Percentiles rank a stretch among this genome's conserved stretches.
Conservation (phyloP, 2,113 vertebrate genomes). For the Cheirogaleus medius region DNA sequence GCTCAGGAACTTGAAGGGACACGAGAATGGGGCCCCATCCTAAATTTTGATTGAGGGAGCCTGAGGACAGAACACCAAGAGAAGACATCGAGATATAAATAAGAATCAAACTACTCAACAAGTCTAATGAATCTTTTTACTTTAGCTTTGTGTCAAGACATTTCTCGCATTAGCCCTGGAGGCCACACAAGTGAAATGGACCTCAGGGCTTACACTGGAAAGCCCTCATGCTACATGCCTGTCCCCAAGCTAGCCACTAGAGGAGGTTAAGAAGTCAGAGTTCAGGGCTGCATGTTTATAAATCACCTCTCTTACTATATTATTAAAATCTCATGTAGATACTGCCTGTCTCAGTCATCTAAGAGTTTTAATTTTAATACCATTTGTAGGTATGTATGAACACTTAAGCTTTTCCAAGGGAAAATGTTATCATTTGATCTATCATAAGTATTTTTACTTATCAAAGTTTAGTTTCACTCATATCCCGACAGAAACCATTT, state of each 20-base stretch:
- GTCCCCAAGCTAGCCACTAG: neutral
- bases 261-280: neutral
- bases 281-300: neutral
- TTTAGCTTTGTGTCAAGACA: neutral
- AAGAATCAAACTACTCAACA: neutral
- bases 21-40: conserved; percentile 96
- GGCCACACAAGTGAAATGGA: neutral
- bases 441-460: neutral
- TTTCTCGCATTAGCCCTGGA: neutral
- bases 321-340: neutral
- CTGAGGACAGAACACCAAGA: conserved; percentile 76
- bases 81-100: neutral
- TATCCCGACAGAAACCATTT: neutral
- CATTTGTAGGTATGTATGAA: neutral
- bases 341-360: neutral
- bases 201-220: neutral
- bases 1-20: conserved; percentile 96
- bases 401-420: neutral
- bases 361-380: neutral
- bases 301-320: neutral
- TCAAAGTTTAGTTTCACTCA: neutral
- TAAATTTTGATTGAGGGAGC: conserved; percentile 83
- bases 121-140: neutral
- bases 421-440: neutral
- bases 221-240: neutral